Base-by-base conservation (phyloP, 1,140 invertebrate species). In the Hycleus cichorii region DNA sequence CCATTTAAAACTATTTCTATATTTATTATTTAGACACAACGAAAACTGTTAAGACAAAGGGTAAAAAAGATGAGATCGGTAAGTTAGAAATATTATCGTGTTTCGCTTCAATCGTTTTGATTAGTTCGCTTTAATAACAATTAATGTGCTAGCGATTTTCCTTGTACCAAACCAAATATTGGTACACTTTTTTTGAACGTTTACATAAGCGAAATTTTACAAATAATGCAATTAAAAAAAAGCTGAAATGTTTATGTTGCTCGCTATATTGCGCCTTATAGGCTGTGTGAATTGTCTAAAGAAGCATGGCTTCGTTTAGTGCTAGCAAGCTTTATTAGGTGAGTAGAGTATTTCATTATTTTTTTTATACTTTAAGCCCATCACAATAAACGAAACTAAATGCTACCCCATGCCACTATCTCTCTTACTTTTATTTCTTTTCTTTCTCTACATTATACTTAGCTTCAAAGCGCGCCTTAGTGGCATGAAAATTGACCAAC, bases 1-100 rank as follows among this genome's bases (percentile, higher is more conserved):
- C 6, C 45, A 46, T 47, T 24, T 32, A 5, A 11, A 47, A 55
- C 39, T 58, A 11, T 52, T 43, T 32, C 7, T 32, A 32, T 32
- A 7, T 53, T 54, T 57, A 56, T 49, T 50, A 46, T 52, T 39
- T 60, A 67, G 65, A 65, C 61, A 53, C 58, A 12, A 58, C 61
- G 10, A 60, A 59, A 62, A 54, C 63, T 27, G 39, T 60, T 48
- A 64, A 61, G 59, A 65, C 55, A 60, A 60, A 64, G 56, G 54
- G 57, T 46, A 62, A 64, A 64, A 64, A 62, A 55, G 65, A 67
- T 47, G 57, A 45, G 56, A 59, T 62, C 49, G 65, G 65, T 67
- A 59, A 67, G 61, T 52, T 54, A 24, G 9, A 10, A 49, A 53
- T 42, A 42, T 53, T 53, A 8, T 45, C 51, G 43, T 7, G 39